Evolutionary conservation across 2,797 vertebrate species (phyloP).

Genomic region (Coranthus polyacanthus): DNA sequence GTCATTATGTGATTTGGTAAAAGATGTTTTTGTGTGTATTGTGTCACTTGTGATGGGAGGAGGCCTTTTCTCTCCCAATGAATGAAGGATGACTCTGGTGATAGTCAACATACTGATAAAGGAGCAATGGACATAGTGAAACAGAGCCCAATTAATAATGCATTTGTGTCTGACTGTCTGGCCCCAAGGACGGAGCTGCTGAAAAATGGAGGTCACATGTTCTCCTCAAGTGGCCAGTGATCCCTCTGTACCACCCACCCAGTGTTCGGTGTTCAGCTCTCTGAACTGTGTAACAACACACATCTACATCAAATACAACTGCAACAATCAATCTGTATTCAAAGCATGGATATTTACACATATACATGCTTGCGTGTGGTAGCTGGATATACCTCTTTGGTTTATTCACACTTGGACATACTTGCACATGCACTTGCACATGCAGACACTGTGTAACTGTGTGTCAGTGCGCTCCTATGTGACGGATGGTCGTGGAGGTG

Average conservation of each 20-base stretch:
- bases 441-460: constrained; percentile 36
- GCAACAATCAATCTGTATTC: constrained; percentile 32
- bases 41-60: constrained; percentile 41
- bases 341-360: constrained; percentile 24
- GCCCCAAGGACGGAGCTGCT: constrained; percentile 74
- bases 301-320: constrained; percentile 16
- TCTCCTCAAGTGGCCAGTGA: constrained; percentile 75
- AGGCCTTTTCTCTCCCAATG: constrained; percentile 65
- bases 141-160: constrained; percentile 85
- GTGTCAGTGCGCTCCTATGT: constrained; percentile 64
- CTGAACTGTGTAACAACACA: constrained; percentile 27
- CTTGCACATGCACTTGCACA: background rate
- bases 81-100: constrained; percentile 72
- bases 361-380: constrained; percentile 14
- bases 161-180: constrained; percentile 84
- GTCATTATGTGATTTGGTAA: constrained; percentile 2
- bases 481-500: constrained; percentile 89
- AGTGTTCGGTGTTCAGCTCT: constrained; percentile 56
- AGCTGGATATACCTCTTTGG: constrained; percentile 12
- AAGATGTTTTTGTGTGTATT: constrained; percentile 47
- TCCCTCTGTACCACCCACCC: constrained; percentile 69
- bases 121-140: constrained; percentile 77
- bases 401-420: constrained; percentile 6
- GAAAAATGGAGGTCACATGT: constrained; percentile 81
- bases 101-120: constrained; percentile 79